Conservation (phyloP, 1,140 invertebrate genomes). For the Drosophila nannoptera region DNA sequence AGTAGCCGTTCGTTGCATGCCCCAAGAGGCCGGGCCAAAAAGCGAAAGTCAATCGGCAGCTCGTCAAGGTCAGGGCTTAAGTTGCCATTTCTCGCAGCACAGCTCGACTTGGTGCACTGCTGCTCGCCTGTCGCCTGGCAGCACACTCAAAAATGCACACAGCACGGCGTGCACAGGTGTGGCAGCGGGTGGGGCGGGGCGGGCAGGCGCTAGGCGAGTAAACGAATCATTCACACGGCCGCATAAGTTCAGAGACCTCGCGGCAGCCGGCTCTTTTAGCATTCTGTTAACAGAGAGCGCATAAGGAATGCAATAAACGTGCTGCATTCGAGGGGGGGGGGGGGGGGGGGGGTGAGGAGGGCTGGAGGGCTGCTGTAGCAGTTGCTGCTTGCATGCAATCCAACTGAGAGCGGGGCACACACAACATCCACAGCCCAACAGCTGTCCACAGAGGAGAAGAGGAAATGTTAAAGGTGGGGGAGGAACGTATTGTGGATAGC, state of each 20-base stretch:
- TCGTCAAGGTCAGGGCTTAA: conserved; percentile 25
- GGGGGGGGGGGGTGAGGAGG: background rate
- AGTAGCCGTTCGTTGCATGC: conserved; percentile 10
- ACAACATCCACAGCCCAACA: no score
- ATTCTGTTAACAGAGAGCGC: background rate
- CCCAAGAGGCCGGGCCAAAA: conserved; percentile 1
- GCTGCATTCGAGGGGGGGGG: background rate
- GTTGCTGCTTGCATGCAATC: no score
- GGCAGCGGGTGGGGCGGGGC: background rate
- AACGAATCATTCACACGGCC: conserved; percentile 14
- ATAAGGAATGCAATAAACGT: background rate
- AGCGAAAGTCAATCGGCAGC: conserved; percentile 36
- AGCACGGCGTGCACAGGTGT: background rate
- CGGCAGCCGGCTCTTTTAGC: conserved; percentile 60
- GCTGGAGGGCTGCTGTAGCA: no score
- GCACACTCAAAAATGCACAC: conserved; percentile 23
- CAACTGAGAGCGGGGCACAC: no score
- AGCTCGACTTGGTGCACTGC: conserved; percentile 19
- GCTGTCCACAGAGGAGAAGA: background rate
- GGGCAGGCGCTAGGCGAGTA: background rate
- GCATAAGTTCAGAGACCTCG: conserved; percentile 62
- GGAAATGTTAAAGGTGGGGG: no score
- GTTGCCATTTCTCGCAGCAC: conserved; percentile 3
- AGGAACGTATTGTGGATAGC: no score
- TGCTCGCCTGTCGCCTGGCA: conserved; percentile 10